A percentile compares a stretch with the other conserved stretches of the same genome.
Conservation (phyloP, 1,140 invertebrate genomes). For the Brachionus manjavacas region DNA sequence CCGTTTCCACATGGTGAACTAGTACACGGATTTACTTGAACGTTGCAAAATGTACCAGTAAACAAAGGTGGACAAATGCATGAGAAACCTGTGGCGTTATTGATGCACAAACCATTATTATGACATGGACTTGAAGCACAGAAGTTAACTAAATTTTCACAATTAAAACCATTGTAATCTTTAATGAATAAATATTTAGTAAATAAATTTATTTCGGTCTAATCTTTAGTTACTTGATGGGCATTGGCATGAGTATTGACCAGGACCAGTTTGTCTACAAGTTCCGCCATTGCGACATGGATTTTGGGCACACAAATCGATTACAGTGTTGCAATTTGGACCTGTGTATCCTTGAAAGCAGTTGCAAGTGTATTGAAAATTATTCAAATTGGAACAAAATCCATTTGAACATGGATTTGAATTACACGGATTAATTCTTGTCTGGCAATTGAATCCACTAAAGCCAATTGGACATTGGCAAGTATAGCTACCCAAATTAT, state of each 20-base stretch:
- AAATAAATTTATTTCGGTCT: neutral
- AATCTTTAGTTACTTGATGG: neutral
- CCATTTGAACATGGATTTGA: conserved; percentile 47
- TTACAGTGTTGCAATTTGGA: neutral
- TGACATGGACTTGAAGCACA: conserved; percentile 45
- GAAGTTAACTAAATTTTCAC: conserved; percentile 16
- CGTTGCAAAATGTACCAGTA: conserved; percentile 44
- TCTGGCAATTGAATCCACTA: conserved; percentile 49
- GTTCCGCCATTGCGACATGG: conserved; percentile 43
- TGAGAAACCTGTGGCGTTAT: neutral
- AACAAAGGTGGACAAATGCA: conserved; percentile 3
- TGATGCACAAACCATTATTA: conserved; percentile 42
- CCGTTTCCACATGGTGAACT: conserved; percentile 29
- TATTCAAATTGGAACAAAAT: neutral
- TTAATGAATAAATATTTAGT: conserved; percentile 66
- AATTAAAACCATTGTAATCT: conserved; percentile 37
- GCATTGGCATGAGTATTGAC: conserved; percentile 45
- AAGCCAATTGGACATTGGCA: conserved; percentile 43
- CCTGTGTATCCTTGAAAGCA: conserved; percentile 38
- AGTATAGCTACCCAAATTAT: conserved; percentile 68
- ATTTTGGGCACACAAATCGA: neutral
- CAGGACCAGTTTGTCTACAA: conserved; percentile 45
- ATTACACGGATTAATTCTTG: conserved; percentile 45
- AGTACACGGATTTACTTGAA: neutral
- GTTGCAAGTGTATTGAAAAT: neutral